phyloP scores from a whole-genome alignment of 2,797 vertebrate species.

The Otolemur crassicaudatus region DNA sequence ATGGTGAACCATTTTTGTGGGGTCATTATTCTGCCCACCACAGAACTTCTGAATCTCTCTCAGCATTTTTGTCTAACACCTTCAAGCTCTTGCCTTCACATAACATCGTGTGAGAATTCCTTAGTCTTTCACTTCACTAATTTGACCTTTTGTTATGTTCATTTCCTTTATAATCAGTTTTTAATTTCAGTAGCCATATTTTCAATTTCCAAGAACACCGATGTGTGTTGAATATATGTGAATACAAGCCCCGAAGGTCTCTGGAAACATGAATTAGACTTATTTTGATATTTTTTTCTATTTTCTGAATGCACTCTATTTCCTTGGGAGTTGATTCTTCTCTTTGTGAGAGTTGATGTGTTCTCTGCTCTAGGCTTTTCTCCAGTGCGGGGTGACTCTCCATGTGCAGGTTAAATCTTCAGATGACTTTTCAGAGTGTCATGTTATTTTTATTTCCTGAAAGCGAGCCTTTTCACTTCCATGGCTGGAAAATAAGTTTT shows the following conservation, averaged over 20 bases:
- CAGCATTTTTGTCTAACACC: not conserved
- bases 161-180: not conserved
- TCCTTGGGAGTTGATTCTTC: not conserved
- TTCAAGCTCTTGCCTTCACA: not conserved
- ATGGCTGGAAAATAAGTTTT: not conserved
- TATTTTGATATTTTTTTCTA: not conserved
- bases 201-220: conserved; percentile 20
- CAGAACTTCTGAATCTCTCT: not conserved
- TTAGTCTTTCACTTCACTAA: conserved; percentile 11
- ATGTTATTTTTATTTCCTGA: not conserved
- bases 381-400: not conserved
- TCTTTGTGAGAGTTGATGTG: not conserved
- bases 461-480: not conserved
- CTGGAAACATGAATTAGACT: not conserved
- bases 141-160: not conserved
- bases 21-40: not conserved
- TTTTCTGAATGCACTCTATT: not conserved
- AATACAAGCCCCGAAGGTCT: not conserved
- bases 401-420: not conserved
- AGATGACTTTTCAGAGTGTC: not conserved
- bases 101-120: not conserved
- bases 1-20: not conserved
- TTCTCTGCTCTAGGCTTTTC: not conserved
- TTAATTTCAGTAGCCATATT: conserved; percentile 9
- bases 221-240: not conserved